Conservation (phyloP, 2,797 vertebrate genomes). For the Bradypus variegatus region DNA sequence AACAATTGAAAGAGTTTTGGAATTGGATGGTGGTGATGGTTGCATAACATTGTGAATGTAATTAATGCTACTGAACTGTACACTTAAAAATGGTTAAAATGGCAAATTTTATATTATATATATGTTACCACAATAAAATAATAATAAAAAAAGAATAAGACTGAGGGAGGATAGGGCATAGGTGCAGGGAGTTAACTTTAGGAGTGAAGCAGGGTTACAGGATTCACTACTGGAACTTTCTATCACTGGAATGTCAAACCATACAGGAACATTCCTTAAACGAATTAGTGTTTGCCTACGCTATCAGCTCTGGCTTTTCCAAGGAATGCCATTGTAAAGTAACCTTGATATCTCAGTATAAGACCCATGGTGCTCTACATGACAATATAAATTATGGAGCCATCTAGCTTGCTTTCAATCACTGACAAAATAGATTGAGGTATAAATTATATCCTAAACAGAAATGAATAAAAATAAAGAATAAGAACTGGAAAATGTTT, state of each 20-base stretch:
- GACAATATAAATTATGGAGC: neutral
- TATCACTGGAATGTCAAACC: neutral
- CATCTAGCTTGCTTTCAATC: neutral
- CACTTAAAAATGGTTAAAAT: too few relatives aligned
- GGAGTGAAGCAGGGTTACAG: neutral
- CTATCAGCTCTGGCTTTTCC: constrained; percentile 10
- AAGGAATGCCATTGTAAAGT: neutral
- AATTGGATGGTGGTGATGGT: neutral
- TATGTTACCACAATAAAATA: too few relatives aligned
- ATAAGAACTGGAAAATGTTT: neutral
- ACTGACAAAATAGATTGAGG: neutral
- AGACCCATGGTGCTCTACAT: neutral
- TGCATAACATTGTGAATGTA: too few relatives aligned
- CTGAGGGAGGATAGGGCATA: neutral
- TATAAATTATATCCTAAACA: constrained; percentile 21
- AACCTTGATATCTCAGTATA: neutral
- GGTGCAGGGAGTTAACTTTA: neutral
- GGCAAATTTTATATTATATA: too few relatives aligned
- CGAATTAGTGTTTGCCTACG: neutral
- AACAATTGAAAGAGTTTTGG: neutral
- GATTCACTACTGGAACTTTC: neutral
- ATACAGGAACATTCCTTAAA: neutral
- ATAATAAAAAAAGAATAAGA: too few relatives aligned
- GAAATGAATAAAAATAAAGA: neutral
- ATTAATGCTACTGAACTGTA: too few relatives aligned